Base-by-base conservation (phyloP, 2,888 invertebrate species). In the Chrysopilus asiliformis region DNA sequence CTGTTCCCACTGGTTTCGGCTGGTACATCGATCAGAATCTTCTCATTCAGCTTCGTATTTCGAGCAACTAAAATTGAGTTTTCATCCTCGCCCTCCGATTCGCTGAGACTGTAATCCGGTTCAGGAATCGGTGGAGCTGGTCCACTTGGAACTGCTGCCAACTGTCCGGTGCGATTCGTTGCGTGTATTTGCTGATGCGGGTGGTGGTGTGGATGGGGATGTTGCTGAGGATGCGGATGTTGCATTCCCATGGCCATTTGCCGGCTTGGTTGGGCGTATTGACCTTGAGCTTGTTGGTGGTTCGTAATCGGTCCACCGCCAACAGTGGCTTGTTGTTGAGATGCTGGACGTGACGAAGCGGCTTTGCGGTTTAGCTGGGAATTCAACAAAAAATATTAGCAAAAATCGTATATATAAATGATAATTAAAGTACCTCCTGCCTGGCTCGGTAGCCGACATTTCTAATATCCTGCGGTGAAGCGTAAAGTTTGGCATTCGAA, bases 21-120 rank as follows among this genome's bases (percentile, higher is more conserved):
- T 31, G 61, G 60, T 38, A 56, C 57, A 47, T 61, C 61, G 35
- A 62, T 55, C 16, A 61, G 47, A 50, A 60, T 72, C 50, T 68
- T 68, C 57, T 68, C 73, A 52, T 68, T 72, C 18, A 67, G 58
- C 41, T 68, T 65, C 9, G 68, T 61, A 44, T 63, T 64, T 36
- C 60, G 53, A 4, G 64, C 63, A 34, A 64, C 60, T 28, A 63
- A 47, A 41, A 64, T 62, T 1, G 64, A 64, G 39, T 63, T 64
- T 41, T 71, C 71, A 42, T 70, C 71, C 44, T 80, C 81, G 40
- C 76, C 80, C 52, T 86, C 87, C 1, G 83, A 83, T 56, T 85
- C 86, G 44, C 83, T 85, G 63, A 86, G 75, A 58, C 86, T 86
- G 66, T 89, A 89, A 61, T 89, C 89, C 0, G 89, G 89, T 54